These are phyloP conservation scores for Agonopterix arenella DNA, from an alignment of 2,888 invertebrate species.

Conservation along the genomic window DNA sequence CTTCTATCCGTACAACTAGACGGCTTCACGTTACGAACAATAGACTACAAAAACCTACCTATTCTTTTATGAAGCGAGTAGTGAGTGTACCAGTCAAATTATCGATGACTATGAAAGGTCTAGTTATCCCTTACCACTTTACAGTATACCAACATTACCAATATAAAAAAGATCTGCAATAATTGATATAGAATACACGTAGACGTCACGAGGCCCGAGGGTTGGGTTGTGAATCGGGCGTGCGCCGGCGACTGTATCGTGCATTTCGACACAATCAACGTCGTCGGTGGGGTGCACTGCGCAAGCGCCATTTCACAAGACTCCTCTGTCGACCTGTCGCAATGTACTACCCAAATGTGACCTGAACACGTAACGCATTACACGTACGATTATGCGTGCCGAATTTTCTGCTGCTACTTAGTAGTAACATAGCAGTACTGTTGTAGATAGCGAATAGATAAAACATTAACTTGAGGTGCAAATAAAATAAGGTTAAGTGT, in stretches of 20 bases:
- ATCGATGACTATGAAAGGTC: too few species aligned
- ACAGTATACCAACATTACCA: too few species aligned
- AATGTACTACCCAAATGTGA: slow-evolving; percentile 74
- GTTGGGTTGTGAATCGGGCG: slow-evolving; percentile 30
- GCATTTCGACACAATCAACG: slow-evolving; percentile 62
- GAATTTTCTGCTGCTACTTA: slow-evolving; percentile 13
- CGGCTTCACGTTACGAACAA: too few species aligned
- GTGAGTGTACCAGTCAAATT: too few species aligned
- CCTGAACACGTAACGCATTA: slow-evolving; percentile 70
- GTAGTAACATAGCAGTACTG: not conserved
- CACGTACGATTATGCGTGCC: slow-evolving; percentile 39
- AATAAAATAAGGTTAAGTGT: too few species aligned
- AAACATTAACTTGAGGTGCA: slow-evolving; percentile 1
- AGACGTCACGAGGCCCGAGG: not conserved
- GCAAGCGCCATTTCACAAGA: slow-evolving; percentile 74
- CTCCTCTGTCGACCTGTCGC: slow-evolving; percentile 69
- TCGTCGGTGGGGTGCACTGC: slow-evolving; percentile 58
- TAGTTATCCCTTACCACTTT: too few species aligned
- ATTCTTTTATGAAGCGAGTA: too few species aligned
- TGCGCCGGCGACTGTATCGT: slow-evolving; percentile 54
- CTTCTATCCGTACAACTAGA: slow-evolving; percentile 7
- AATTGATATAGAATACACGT: too few species aligned
- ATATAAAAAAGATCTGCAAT: too few species aligned
- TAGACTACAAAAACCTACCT: too few species aligned
- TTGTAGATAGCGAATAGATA: not conserved